Evolutionary conservation across 2,888 invertebrate genomes (phyloP).

Genomic region (Macrostomum cliftonense): DNA sequence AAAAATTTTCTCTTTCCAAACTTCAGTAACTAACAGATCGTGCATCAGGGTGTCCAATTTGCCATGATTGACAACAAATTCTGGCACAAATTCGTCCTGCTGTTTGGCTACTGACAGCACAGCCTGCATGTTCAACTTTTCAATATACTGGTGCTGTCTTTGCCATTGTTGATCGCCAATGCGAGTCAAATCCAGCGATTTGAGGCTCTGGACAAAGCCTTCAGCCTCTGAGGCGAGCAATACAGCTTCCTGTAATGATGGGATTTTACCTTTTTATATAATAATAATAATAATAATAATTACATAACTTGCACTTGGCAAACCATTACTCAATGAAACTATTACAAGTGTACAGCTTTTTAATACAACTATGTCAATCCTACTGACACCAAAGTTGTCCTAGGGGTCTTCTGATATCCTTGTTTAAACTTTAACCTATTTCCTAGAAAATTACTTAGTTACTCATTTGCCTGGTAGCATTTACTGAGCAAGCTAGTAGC

Average conservation of each 20-base stretch:
- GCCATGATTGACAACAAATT: slow-evolving; percentile 53
- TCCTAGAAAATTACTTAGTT: too few species aligned
- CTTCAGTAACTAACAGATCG: slow-evolving; percentile 59
- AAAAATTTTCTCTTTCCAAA: slow-evolving; percentile 66
- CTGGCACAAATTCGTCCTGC: slow-evolving; percentile 66
- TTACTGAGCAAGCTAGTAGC: too few species aligned
- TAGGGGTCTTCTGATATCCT: too few species aligned
- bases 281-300: too few species aligned
- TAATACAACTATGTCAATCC: too few species aligned
- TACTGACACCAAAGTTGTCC: too few species aligned
- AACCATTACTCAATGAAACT: too few species aligned
- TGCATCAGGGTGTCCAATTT: slow-evolving; percentile 56
- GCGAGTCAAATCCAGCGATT: slow-evolving; percentile 47
- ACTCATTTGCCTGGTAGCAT: too few species aligned
- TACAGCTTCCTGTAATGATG: slow-evolving; percentile 13
- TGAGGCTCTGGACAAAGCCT: slow-evolving; percentile 53
- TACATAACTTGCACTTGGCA: too few species aligned
- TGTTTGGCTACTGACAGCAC: slow-evolving; percentile 56
- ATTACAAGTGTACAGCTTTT: too few species aligned
- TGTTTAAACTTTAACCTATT: too few species aligned
- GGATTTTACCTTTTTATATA: too few species aligned
- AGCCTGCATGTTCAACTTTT: slow-evolving; percentile 70
- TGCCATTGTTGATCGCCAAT: slow-evolving; percentile 46
- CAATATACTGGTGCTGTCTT: slow-evolving; percentile 52
- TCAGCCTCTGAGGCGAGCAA: slow-evolving; percentile 47